phyloP scores from a whole-genome alignment of 2,888 invertebrate species.

The Lepidochitona cinerea region DNA sequence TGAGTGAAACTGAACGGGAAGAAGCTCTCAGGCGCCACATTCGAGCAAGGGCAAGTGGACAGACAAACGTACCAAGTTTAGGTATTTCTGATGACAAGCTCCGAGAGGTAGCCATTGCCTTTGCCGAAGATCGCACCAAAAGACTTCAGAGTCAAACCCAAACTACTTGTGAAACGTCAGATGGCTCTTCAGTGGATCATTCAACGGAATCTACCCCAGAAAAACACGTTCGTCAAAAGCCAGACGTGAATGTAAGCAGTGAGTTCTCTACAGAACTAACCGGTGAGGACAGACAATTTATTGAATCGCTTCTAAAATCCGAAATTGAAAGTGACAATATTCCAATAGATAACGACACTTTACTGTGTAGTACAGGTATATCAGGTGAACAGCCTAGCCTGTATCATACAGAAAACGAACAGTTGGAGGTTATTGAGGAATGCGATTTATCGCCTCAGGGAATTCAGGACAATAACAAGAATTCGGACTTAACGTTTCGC shows the following conservation, averaged over 20 bases:
- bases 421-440: no score
- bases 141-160: neutral
- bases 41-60: neutral
- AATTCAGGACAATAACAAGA: neutral
- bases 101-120: neutral
- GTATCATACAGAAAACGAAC: neutral
- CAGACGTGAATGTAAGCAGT: neutral
- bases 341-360: neutral
- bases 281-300: neutral
- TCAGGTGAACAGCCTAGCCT: neutral
- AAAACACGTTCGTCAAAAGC: neutral
- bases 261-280: neutral
- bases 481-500: neutral
- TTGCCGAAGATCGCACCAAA: neutral
- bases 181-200: neutral
- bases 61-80: neutral
- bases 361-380: neutral
- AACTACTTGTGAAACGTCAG: neutral
- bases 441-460: no score
- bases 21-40: neutral
- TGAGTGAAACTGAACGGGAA: conserved; percentile 36
- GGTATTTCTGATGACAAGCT: conserved; percentile 1
- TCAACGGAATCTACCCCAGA: neutral
- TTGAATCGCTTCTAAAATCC: neutral
- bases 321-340: neutral